Conservation (phyloP, 2,888 invertebrate species). For the Plemyria rubiginata region DNA sequence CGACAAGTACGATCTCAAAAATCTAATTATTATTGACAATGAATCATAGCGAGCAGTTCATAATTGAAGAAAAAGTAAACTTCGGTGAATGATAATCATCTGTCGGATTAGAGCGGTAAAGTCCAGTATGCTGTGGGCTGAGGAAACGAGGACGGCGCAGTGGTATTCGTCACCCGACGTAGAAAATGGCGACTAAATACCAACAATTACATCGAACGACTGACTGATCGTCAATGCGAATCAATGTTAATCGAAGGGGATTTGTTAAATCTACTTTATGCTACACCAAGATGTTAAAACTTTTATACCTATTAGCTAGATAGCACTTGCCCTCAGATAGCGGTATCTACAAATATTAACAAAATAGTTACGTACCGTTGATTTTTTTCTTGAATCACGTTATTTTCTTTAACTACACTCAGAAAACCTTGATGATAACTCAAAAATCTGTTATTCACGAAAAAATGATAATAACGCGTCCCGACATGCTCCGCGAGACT, state of each 20-base stretch:
- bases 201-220: slow-evolving; percentile 76
- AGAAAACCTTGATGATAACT: slow-evolving; percentile 55
- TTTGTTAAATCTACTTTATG: slow-evolving; percentile 49
- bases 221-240: slow-evolving; percentile 59
- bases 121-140: slow-evolving; percentile 69
- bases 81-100: slow-evolving; percentile 63
- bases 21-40: slow-evolving; percentile 74
- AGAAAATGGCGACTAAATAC: slow-evolving; percentile 85
- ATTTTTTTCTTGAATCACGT: slow-evolving; percentile 47
- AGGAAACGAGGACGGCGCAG: slow-evolving; percentile 78
- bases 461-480: slow-evolving; percentile 76
- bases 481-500: slow-evolving; percentile 70
- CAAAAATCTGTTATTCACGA: slow-evolving; percentile 65
- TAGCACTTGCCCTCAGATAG: slow-evolving; percentile 58
- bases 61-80: slow-evolving; percentile 60
- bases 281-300: slow-evolving; percentile 52
- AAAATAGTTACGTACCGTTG: slow-evolving; percentile 65
- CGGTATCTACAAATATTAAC: slow-evolving; percentile 43
- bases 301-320: slow-evolving; percentile 65
- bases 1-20: slow-evolving; percentile 54
- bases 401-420: slow-evolving; percentile 51
- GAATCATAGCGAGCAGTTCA: slow-evolving; percentile 77
- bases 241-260: slow-evolving; percentile 59
- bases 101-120: slow-evolving; percentile 71
- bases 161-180: slow-evolving; percentile 81